These are phyloP conservation scores for Argentina silus DNA, from an alignment of 2,797 vertebrate species.

Conservation along the genomic window DNA sequence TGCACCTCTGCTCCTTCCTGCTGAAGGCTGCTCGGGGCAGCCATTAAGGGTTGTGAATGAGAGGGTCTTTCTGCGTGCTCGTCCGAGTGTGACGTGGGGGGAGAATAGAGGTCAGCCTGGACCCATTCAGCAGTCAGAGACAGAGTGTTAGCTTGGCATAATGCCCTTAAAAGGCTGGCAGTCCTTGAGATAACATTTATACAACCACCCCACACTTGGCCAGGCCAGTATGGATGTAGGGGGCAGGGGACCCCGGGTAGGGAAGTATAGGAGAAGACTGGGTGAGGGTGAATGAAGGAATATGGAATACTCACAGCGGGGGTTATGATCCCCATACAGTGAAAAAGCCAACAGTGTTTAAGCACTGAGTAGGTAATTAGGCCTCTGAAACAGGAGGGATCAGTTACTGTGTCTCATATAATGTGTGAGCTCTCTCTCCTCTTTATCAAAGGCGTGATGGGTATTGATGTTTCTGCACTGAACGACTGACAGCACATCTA, in stretches of 20 bases:
- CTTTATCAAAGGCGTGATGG: too few relatives aligned
- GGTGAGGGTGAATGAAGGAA: neutral
- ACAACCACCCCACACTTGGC: conserved; percentile 56
- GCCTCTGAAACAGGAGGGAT: neutral
- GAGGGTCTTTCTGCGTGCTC: conserved; percentile 52
- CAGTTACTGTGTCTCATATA: too few relatives aligned
- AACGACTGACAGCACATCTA: too few relatives aligned
- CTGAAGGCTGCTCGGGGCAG: conserved; percentile 23
- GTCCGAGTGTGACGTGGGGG: conserved; percentile 56
- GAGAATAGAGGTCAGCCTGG: conserved; percentile 49
- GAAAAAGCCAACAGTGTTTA: neutral
- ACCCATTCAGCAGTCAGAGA: conserved; percentile 58
- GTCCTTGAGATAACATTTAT: conserved; percentile 64
- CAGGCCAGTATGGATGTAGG: conserved; percentile 34
- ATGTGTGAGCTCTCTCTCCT: too few relatives aligned
- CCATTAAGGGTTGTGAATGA: conserved; percentile 54
- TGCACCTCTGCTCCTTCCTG: conserved; percentile 40
- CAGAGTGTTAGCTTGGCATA: conserved; percentile 43
- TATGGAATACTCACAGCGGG: neutral
- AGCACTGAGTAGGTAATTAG: neutral
- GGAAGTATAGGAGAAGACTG: neutral
- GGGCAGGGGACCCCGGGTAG: conserved; percentile 2
- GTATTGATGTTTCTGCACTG: too few relatives aligned
- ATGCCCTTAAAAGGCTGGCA: conserved; percentile 55
- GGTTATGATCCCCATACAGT: neutral